Conservation (phyloP, 2,113 vertebrate species). For the Oriolus oriolus region DNA sequence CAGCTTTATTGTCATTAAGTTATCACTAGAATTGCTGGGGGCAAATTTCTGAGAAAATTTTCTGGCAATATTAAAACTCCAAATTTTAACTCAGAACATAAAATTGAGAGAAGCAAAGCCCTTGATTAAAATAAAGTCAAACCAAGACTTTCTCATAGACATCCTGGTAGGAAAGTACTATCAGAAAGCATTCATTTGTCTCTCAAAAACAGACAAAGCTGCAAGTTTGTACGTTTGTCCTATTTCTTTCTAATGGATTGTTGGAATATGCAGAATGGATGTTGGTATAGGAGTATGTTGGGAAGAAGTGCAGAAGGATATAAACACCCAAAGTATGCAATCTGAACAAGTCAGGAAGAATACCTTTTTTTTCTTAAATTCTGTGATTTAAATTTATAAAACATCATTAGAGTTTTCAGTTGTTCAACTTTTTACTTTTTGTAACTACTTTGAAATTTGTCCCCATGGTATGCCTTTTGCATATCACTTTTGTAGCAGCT, state of each 20-base stretch:
- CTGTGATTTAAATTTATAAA: not conserved
- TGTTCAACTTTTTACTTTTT: not conserved
- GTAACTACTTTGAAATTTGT: not conserved
- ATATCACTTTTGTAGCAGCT: not conserved
- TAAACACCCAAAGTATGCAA: not conserved
- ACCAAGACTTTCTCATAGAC: not conserved
- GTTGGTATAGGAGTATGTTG: not conserved
- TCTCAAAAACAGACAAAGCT: not conserved
- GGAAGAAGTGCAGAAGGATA: not conserved
- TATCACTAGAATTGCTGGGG: not conserved
- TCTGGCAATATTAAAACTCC: not conserved
- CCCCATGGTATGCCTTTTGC: not conserved
- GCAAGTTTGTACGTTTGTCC: not conserved
- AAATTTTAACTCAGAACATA: not conserved
- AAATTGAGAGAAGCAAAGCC: not conserved
- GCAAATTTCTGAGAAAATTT: not conserved
- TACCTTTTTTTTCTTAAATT: not conserved
- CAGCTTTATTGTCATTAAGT: not conserved
- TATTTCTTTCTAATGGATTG: not conserved
- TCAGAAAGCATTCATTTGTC: not conserved
- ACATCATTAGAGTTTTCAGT: not conserved
- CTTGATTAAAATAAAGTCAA: not conserved
- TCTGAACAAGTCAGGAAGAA: not conserved
- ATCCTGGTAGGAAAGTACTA: not conserved
- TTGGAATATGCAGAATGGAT: not conserved